Evolutionary conservation across 1,140 invertebrate species (phyloP), one percentile per base, ranked within the genome.

Genomic region (Drosophila bipectinata): DNA sequence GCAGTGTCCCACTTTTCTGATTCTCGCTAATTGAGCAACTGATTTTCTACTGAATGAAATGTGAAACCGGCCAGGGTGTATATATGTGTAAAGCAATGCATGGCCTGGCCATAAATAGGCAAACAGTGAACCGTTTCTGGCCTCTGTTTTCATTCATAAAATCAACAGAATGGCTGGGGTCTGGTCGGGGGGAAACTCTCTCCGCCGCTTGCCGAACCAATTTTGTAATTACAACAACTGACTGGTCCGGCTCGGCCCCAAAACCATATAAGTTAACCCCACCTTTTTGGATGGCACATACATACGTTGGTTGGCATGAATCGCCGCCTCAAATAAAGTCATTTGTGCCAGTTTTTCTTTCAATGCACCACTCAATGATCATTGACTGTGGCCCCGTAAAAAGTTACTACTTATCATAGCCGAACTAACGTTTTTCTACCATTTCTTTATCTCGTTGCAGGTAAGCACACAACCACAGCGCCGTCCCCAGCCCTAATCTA

Each of bases 31-130:
- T 85, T 85, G 82, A 85, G 79, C 83, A 66, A 82, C 61, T 62
- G 81, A 71, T 87, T 85, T 77, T 87, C 82, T 47, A 81, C 45
- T 85, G 74, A 85, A 85, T 85, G 82, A 88, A 85, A 85, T 88
- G 74, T 87, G 82, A 85, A 88, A 85, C 76, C 78, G 55, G 55
- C 74, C 60, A 32, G 18, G 26, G 63, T 55, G 55, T 62, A 30
- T 48, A 28, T 41, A 45, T 52, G 45, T 59, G 59, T 69, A 73
- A 59, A 82, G 79, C 55, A 41, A 59, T 59, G 79, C 45, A 49
- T 55, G 28, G 24, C 48, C 37, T 26, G 2, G 49, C 79, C 80
- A 82, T 85, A 78, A 72, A 87, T 81, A 71, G 74, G 51, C 60
- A 74, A 56, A 53, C 52, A 48, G n/a, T 48, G 49, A 66, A 52